A percentile compares a stretch with the other conserved stretches of the same genome.
Evolutionary conservation across 2,113 vertebrate species (phyloP).

Genomic region (Etia nguti): DNA sequence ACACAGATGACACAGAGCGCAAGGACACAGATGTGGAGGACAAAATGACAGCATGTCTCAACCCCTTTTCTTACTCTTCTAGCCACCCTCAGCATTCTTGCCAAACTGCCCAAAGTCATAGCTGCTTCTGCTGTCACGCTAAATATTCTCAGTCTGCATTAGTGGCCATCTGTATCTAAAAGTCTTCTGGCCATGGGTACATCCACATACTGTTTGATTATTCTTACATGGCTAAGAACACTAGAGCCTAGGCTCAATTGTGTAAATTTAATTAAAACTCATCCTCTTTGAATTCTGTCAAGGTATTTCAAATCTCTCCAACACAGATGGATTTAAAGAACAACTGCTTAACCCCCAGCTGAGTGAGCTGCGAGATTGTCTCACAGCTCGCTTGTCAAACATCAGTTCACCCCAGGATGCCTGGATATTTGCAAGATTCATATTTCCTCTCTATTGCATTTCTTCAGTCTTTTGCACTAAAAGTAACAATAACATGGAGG

Average conservation of each 20-base stretch:
- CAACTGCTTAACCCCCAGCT: not conserved
- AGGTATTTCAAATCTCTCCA: not conserved
- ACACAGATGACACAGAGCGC: not conserved
- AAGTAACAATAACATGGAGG: not conserved
- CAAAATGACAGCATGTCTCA: not conserved
- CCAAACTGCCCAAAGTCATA: constrained; percentile 10
- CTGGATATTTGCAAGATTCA: not conserved
- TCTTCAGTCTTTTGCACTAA: not conserved
- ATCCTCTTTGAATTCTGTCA: not conserved
- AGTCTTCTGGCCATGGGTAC: not conserved
- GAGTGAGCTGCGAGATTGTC: not conserved
- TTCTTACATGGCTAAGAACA: not conserved
- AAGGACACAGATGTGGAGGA: not conserved
- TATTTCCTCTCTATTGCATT: not conserved
- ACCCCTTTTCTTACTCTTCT: not conserved
- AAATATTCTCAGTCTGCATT: constrained; percentile 18
- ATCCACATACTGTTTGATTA: not conserved
- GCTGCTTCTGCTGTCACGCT: constrained; percentile 17
- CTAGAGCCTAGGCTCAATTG: not conserved
- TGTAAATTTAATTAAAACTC: constrained; percentile 5
- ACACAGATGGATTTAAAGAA: not conserved
- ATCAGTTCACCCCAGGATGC: not conserved
- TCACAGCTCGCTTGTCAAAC: not conserved
- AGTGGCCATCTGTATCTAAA: constrained; percentile 7
- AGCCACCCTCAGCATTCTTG: not conserved